Base-by-base conservation (phyloP, 2,113 vertebrate genomes). In the Aspidoscelis tigris region DNA sequence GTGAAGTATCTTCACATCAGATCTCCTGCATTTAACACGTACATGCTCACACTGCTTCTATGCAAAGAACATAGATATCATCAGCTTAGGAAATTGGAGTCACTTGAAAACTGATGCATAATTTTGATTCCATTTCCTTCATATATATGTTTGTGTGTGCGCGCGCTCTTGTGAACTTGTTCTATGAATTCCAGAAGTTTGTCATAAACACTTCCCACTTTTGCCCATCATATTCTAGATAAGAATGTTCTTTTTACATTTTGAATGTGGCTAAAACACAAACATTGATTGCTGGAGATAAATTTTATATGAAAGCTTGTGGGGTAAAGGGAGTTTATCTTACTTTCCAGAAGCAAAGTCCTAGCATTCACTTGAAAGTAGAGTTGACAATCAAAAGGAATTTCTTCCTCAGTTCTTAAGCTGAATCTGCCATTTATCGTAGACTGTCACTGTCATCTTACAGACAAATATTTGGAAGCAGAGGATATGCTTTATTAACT, bases 281-380 rank as follows among this genome's bases (percentile, higher is more conserved):
- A 70, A 61, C 76, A 84, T 83, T 86, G 61, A 76, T 39, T 88
- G 47, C 41, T 83, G 84, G 50, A 87, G 79, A 73, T 75, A 83
- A 66, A 64, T 87, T 76, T 80, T 76, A 64, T 73, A 73, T 83
- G 50, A 41, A 77, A 21, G 61, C 66, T 83, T 65, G 82, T 76
- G 47, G 53, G 39, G 22, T 9, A 4, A 71, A 90, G 83, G 58
- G 26, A 73, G 3, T 76, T 70, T 84, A 75, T 41, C 66, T 87
- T 87, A 47, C 61, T 47, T 72, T 39, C 86, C 87, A 78, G 88
- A 92, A 89, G 88, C 80, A 89, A 83, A 83, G 87, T 26, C 10
- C 75, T 55, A 68, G 69, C 53, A 53, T 90, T 88, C 53, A 66
- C 87, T 47, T 64, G 75, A 24, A 77, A 7, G 66, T 50, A 86